Base-by-base conservation (phyloP, 2,113 vertebrate species). In the Prochilodus magdalenae region DNA sequence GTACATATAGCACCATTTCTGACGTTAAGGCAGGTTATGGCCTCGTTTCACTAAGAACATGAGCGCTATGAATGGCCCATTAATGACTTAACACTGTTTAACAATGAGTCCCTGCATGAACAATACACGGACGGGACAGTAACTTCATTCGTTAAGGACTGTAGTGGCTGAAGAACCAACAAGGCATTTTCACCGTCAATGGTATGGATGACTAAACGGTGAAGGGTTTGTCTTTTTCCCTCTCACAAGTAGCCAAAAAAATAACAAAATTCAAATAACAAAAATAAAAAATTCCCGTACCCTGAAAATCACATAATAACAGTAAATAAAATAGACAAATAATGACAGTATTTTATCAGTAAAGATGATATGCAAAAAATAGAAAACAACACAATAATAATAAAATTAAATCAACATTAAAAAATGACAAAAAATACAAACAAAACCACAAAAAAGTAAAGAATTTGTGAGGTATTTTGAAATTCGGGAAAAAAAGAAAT, bases 401-500 rank as follows among this genome's bases (percentile, higher is more conserved):
- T 12, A 33, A 3, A 4, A 33, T 5, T 22, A 60, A 5, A 70
- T 24, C 1, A 44, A 10, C 2, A 60, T 55, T 18, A 2, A 26
- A 49, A 69, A 22, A 77, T 22, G 5, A 70, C 10, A 44, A 69
- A 14, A 70, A 20, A n/a, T 2, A 59, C 18, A 7, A 71, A 16
- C 29, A 27, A 1, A 57, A 70, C 5, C 30, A 13, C 33, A 63
- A 1, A 63, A 3, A 29, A 65, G 62, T 18, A 33, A 29, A 36
- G 16, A 70, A 60, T 3, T 33, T 36, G 36, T 80, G 78, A 80
- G 51, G 65, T 79, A 79, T 70, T 57, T n/a, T 33, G 18, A 60
- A 71, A 44, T 27, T 49, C 55, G 33, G 53, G 60, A 72, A 13
- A 1, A 15, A 8, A 55, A n/a, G n/a, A 70, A 44, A 8, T 44